phyloP scores from a whole-genome alignment of 2,888 invertebrate genomes.

The Boloria euphrosyne region DNA sequence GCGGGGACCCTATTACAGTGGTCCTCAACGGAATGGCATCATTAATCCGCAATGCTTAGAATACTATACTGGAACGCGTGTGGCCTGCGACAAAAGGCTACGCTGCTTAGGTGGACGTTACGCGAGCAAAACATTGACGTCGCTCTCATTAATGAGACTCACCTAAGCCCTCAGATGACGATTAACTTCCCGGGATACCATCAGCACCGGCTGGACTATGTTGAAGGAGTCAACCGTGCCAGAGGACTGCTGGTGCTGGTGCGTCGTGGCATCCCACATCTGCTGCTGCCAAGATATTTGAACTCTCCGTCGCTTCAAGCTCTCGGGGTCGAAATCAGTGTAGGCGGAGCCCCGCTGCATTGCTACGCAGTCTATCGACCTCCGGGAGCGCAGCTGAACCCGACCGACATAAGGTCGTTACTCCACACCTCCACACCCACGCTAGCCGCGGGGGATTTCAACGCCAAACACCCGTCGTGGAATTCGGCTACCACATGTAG shows the following conservation, averaged over 20 bases:
- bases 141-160: neutral
- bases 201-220: neutral
- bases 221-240: fast-evolving
- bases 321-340: constrained; percentile 24
- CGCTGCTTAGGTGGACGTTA: neutral
- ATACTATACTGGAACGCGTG: neutral
- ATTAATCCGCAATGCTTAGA: neutral
- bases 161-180: too few relatives aligned
- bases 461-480: constrained; percentile 31
- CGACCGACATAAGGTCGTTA: neutral
- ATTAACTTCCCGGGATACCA: neutral
- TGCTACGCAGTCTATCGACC: constrained; percentile 33
- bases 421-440: constrained; percentile 7
- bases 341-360: neutral
- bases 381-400: neutral
- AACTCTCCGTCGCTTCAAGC: constrained; percentile 5
- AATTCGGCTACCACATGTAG: too few relatives aligned
- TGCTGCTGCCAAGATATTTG: neutral
- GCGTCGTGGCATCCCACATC: constrained; percentile 26
- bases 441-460: constrained; percentile 28
- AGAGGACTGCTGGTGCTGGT: constrained; percentile 31
- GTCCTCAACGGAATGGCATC: neutral
- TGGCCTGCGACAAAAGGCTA: neutral
- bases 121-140: neutral
- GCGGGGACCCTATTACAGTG: neutral